A percentile compares a stretch with the other conserved stretches of the same genome.
Conservation (phyloP, 2,797 vertebrate species). For the Prunella strophiata region DNA sequence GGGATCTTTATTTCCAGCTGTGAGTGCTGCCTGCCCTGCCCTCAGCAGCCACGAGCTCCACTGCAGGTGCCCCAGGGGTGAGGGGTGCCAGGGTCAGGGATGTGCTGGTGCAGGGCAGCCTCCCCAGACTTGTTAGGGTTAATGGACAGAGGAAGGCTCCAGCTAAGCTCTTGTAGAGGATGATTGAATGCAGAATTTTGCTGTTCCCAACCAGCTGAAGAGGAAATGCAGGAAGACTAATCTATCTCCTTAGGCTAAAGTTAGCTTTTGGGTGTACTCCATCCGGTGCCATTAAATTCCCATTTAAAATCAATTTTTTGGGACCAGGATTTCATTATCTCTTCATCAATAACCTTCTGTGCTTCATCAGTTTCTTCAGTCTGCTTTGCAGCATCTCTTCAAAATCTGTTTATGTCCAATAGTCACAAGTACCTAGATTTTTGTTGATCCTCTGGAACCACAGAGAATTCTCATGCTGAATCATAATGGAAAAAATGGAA, state of each 20-base stretch:
- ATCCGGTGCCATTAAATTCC: slow-evolving; percentile 2
- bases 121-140: background rate
- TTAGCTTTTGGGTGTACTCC: slow-evolving; percentile 22
- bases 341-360: slow-evolving; percentile 9
- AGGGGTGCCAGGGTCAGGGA: background rate
- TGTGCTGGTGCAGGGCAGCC: background rate
- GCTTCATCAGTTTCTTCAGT: background rate
- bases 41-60: background rate
- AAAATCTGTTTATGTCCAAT: background rate
- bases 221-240: slow-evolving; percentile 22
- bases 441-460: background rate
- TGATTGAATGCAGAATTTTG: background rate
- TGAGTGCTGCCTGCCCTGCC: background rate
- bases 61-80: accelerated
- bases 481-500: background rate
- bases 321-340: slow-evolving; percentile 18
- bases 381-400: background rate
- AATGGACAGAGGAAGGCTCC: background rate
- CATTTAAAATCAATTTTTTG: slow-evolving; percentile 40
- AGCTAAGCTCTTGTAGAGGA: background rate
- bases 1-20: background rate
- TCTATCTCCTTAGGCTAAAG: slow-evolving; percentile 20
- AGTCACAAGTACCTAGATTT: background rate
- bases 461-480: background rate
- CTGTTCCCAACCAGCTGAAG: background rate